Evolutionary conservation across 2,888 invertebrate genomes (phyloP).

Genomic region (Carcina quercana): DNA sequence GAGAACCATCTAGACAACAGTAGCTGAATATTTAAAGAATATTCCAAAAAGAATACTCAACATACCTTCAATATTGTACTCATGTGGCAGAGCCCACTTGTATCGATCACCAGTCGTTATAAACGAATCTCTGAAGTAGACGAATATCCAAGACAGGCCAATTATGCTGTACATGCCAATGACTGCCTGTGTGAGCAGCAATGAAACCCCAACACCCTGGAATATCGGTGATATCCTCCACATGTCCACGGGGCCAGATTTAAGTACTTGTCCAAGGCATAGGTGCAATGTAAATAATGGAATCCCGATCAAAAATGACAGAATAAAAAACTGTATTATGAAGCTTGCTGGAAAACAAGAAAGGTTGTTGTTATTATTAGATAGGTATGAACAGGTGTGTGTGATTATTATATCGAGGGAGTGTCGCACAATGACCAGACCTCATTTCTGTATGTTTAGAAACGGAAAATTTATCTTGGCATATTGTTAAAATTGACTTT

Average conservation of each 20-base stretch:
- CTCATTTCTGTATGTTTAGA: no score
- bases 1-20: no score
- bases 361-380: no score
- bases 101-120: constrained; percentile 85
- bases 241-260: constrained; percentile 92
- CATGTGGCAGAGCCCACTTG: constrained; percentile 86
- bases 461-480: no score
- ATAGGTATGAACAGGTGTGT: no score
- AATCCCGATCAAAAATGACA: constrained; percentile 87
- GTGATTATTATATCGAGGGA: no score
- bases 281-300: constrained; percentile 90
- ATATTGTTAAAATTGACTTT: no score
- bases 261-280: constrained; percentile 88
- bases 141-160: constrained; percentile 93
- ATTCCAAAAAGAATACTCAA: no score
- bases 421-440: no score
- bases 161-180: constrained; percentile 91
- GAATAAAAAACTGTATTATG: constrained; percentile 89
- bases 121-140: constrained; percentile 91
- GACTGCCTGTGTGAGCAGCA: constrained; percentile 85
- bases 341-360: constrained; percentile 80
- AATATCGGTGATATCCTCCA: constrained; percentile 95
- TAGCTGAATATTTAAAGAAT: no score
- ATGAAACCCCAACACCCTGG: constrained; percentile 90
- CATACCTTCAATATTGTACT: constrained; percentile 79